Percentiles rank a stretch among this genome's conserved stretches.
Conservation (phyloP, 2,888 invertebrate species). For the Phortica magna region DNA sequence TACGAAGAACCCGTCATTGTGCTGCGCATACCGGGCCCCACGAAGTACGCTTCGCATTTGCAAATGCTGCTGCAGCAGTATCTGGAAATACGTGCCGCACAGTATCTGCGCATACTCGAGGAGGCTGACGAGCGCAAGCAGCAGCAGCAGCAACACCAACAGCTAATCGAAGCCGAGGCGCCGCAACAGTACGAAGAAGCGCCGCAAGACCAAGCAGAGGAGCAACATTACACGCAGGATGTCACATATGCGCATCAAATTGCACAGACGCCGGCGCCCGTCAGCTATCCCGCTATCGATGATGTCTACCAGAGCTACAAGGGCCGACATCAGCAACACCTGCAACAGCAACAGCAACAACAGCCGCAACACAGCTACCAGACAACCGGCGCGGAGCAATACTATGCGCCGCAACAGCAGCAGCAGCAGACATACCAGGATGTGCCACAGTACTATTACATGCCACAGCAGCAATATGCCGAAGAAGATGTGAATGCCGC, state of each 20-base stretch:
- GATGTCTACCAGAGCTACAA: slow-evolving; percentile 75
- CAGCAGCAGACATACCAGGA: slow-evolving; percentile 37
- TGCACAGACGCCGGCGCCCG: slow-evolving; percentile 56
- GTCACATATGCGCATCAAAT: slow-evolving; percentile 61
- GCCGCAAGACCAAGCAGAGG: slow-evolving; percentile 8
- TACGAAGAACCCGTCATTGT: slow-evolving; percentile 77
- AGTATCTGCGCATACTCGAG: slow-evolving; percentile 75
- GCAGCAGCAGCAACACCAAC: slow-evolving; percentile 54
- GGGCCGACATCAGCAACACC: slow-evolving; percentile 60
- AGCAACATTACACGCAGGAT: slow-evolving; percentile 55
- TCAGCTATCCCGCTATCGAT: slow-evolving; percentile 68
- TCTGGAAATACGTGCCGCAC: slow-evolving; percentile 76
- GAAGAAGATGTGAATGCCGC: slow-evolving; percentile 36
- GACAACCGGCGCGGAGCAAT: slow-evolving; percentile 45
- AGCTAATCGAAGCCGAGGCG: slow-evolving; percentile 39
- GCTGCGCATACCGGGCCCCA: slow-evolving; percentile 76
- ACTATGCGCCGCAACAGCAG: slow-evolving; percentile 56
- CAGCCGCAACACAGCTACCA: slow-evolving; percentile 49
- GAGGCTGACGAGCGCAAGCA: slow-evolving; percentile 71
- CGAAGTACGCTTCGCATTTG: slow-evolving; percentile 77
- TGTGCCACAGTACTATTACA: slow-evolving; percentile 69
- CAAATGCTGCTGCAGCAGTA: slow-evolving; percentile 77
- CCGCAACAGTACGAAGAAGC: slow-evolving; percentile 26
- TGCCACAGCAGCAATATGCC: slow-evolving; percentile 43
- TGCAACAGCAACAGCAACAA: slow-evolving; percentile 54